These are phyloP conservation scores for Rhagophthalmus giganteus DNA, from an alignment of 2,888 invertebrate genomes.

Conservation along the genomic window DNA sequence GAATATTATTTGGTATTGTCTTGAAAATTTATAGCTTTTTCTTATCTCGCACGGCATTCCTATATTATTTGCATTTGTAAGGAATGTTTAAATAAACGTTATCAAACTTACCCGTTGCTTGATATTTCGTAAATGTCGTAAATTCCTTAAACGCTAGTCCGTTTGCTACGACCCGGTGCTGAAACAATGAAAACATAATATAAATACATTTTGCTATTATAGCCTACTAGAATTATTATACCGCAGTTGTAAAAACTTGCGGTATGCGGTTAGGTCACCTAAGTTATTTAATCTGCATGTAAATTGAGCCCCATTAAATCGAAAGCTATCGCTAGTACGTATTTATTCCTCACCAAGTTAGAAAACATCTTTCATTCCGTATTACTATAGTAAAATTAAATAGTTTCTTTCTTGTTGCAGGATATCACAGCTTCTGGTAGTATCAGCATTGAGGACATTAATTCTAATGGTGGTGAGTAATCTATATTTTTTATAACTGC, in stretches of 20 bases:
- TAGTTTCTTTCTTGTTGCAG: constrained; percentile 36
- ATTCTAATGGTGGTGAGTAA: constrained; percentile 41
- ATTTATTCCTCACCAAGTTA: constrained; percentile 17
- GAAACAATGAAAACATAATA: constrained; percentile 5
- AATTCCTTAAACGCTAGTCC: constrained; percentile 8
- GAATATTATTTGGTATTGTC: constrained; percentile 20
- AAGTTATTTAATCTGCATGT: constrained; percentile 25
- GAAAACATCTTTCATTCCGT: too few relatives aligned
- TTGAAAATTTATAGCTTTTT: constrained; percentile 13
- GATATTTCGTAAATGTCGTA: constrained; percentile 6
- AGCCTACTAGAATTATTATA: constrained; percentile 6
- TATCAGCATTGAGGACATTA: constrained; percentile 38
- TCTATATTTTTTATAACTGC: background rate
- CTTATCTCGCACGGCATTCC: constrained; percentile 24
- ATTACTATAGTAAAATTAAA: too few relatives aligned
- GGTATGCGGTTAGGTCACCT: constrained; percentile 29
- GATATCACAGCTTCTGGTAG: constrained; percentile 43
- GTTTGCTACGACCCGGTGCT: background rate
- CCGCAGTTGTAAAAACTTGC: constrained; percentile 19
- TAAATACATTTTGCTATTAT: constrained; percentile 4
- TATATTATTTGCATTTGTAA: constrained; percentile 12
- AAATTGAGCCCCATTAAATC: constrained; percentile 19
- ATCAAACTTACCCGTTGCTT: constrained; percentile 13
- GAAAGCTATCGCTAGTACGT: constrained; percentile 11
- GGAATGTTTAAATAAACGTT: constrained; percentile 18